Base-by-base conservation (phyloP, 2,113 vertebrate species). In the Chaetodon trifascialis region DNA sequence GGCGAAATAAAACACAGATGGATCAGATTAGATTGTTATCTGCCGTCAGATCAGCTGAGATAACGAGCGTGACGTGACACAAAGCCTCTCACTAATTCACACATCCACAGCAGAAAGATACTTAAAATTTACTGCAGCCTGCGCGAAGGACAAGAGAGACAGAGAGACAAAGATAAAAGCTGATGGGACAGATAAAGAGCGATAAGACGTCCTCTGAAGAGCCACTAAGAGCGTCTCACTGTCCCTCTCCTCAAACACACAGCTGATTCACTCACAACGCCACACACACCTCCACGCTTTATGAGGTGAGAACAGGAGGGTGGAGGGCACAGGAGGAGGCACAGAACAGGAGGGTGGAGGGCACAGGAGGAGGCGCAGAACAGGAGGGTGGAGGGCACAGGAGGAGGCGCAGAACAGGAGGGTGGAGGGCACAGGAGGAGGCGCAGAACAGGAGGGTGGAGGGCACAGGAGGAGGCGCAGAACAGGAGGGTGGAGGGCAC, bases 1-100 rank as follows among this genome's bases (percentile, higher is more conserved):
- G 2, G 54, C 49, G 42, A 58, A 15, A 58, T 78, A 30, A 83
- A 36, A 66, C 15, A 30, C 12, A 21, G 17, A 46, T 8, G 1
- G 11, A 81, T 77, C 49, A 68, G 71, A 82, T 79, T 12, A 76
- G 77, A 82, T 83, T 0, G 4, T 58, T 74, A 91, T 91, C 91
- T 84, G 69, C 11, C 55, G 30, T 73, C 71, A 71, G 83, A 90
- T 87, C 76, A 47, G 0, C 3, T 4, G 1, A 65, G 80, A 67
- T 79, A 72, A 80, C 4, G 38, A 5, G 73, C 51, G 2, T 76
- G 59, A 67, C 70, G 2, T 34, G 52, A 75, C 65, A 73, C 38
- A 47, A 21, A 51, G 47, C 51, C 15, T 79, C 30, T 52, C 63
- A 67, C 71, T 75, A 44, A 12, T 23, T 79, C 34, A 62, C 81